Percentiles rank a stretch among this genome's conserved stretches.
phyloP scores from a whole-genome alignment of 2,888 invertebrate genomes.

The Scelioninae gen. 2 region DNA sequence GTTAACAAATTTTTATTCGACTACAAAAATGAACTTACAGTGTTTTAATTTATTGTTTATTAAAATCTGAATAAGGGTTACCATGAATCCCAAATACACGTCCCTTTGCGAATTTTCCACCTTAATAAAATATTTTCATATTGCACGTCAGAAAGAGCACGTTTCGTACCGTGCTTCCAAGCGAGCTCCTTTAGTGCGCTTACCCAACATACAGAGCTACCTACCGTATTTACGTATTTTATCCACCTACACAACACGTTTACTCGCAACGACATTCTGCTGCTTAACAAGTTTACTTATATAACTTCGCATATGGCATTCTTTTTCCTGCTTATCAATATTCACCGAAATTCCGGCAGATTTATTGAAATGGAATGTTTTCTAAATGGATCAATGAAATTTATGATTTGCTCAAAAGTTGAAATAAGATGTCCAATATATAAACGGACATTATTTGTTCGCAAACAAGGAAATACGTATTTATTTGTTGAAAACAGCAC shows the following conservation, averaged over 20 bases:
- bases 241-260: conserved; percentile 34
- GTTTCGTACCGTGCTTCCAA: conserved; percentile 19
- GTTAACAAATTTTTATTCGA: too few relatives aligned
- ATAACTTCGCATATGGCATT: conserved; percentile 14
- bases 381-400: too few relatives aligned
- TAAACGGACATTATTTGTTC: too few relatives aligned
- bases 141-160: conserved; percentile 10
- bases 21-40: too few relatives aligned
- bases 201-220: conserved; percentile 27
- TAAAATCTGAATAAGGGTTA: not conserved
- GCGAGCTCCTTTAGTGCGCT: conserved; percentile 27
- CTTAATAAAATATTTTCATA: conserved; percentile 16
- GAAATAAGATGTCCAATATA: too few relatives aligned
- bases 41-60: too few relatives aligned
- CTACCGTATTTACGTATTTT: conserved; percentile 27
- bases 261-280: conserved; percentile 22
- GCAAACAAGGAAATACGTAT: too few relatives aligned
- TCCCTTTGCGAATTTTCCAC: too few relatives aligned
- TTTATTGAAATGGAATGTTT: too few relatives aligned
- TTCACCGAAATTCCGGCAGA: conserved; percentile 10
- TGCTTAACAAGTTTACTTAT: conserved; percentile 33
- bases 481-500: too few relatives aligned
- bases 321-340: conserved; percentile 18
- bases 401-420: too few relatives aligned
- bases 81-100: too few relatives aligned